phyloP scores from a whole-genome alignment of 2,888 invertebrate species.

The Parascotia fuliginaria region DNA sequence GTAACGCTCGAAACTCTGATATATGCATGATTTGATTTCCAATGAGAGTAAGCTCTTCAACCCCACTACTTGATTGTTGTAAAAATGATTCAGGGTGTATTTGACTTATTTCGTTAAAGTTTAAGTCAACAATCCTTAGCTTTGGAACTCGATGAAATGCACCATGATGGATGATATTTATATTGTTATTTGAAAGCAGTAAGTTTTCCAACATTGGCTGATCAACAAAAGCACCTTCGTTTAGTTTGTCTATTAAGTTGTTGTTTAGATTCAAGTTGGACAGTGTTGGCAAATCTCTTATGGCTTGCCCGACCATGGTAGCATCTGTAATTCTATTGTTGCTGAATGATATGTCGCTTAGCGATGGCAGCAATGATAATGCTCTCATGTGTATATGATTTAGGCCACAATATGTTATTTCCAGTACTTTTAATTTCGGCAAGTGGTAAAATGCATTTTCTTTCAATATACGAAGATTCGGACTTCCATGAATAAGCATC shows the following conservation, averaged over 20 bases:
- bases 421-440: constrained; percentile 88
- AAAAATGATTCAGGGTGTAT: constrained; percentile 94
- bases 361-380: constrained; percentile 88
- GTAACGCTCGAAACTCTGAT: constrained; percentile 89
- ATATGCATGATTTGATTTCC: constrained; percentile 92
- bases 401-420: constrained; percentile 91
- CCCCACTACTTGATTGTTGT: constrained; percentile 89
- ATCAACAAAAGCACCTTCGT: constrained; percentile 93
- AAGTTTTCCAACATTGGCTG: constrained; percentile 89
- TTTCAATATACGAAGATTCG: constrained; percentile 88
- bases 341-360: constrained; percentile 89
- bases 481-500: constrained; percentile 90
- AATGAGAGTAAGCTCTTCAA: constrained; percentile 92
- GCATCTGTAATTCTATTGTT: constrained; percentile 92
- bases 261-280: constrained; percentile 89
- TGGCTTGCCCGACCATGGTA: constrained; percentile 92
- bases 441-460: constrained; percentile 90
- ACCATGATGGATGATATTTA: constrained; percentile 91
- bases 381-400: constrained; percentile 92
- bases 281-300: constrained; percentile 90
- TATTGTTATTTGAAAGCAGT: constrained; percentile 89
- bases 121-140: constrained; percentile 90
- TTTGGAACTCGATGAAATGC: constrained; percentile 92
- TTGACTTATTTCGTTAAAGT: constrained; percentile 90
- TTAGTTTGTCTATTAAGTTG: constrained; percentile 89